Percentiles rank a stretch among this genome's conserved stretches.
Conservation (phyloP, 2,888 invertebrate genomes). For the Tetheella fluctuosa region DNA sequence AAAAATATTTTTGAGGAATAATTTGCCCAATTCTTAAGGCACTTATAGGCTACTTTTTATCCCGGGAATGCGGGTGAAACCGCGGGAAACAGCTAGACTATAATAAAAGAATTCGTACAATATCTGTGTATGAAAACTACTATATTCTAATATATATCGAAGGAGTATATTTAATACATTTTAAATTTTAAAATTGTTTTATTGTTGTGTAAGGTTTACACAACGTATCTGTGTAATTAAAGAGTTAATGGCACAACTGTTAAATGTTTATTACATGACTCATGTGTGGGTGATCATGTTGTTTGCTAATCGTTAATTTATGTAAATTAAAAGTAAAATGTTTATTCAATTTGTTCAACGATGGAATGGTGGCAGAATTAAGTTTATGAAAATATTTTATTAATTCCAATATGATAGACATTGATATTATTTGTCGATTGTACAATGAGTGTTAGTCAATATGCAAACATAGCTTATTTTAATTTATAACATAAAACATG, state of each 20-base stretch:
- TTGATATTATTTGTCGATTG: slow-evolving; percentile 3
- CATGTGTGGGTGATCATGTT: slow-evolving; percentile 5
- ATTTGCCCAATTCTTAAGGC: too few relatives aligned
- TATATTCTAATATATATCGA: too few relatives aligned
- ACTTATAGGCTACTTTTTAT: too few relatives aligned
- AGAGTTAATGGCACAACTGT: background rate
- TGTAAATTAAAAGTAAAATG: slow-evolving; percentile 9
- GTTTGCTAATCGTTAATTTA: slow-evolving; percentile 6
- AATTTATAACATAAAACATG: too few relatives aligned
- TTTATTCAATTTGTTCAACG: slow-evolving; percentile 18
- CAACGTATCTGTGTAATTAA: slow-evolving; percentile 9
- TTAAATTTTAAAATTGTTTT: background rate
- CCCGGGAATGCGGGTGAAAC: too few relatives aligned
- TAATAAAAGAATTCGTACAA: too few relatives aligned
- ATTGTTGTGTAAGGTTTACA: slow-evolving; percentile 31
- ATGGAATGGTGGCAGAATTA: background rate
- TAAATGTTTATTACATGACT: slow-evolving; percentile 27
- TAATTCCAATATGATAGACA: background rate
- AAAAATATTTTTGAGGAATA: too few relatives aligned
- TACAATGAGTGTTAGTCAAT: slow-evolving; percentile 23
- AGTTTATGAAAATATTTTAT: background rate
- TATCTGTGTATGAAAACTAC: too few relatives aligned
- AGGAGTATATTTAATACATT: too few relatives aligned
- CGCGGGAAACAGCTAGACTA: too few relatives aligned
- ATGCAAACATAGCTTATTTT: slow-evolving; percentile 14